Conservation (phyloP, 2,888 invertebrate genomes). For the Parnassius mnemosyne region DNA sequence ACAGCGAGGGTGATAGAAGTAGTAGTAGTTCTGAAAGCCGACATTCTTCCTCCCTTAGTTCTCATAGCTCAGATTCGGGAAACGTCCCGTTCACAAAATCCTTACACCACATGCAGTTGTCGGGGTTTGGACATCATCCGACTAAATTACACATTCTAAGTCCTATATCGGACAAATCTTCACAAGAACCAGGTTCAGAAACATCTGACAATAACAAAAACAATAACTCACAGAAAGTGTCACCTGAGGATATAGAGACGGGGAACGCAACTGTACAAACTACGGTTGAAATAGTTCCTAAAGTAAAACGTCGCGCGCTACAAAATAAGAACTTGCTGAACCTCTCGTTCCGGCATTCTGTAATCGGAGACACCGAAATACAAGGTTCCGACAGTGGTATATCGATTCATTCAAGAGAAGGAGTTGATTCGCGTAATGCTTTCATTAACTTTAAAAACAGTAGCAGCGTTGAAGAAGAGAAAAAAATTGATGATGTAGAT, state of each 20-base stretch:
- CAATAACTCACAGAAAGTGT: constrained; percentile 88
- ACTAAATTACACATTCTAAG: constrained; percentile 91
- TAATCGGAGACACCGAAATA: constrained; percentile 86
- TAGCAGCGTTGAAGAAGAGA: constrained; percentile 75
- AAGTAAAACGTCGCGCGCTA: constrained; percentile 83
- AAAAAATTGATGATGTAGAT: constrained; percentile 82
- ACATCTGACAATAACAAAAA: constrained; percentile 90
- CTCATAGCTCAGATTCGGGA: constrained; percentile 91
- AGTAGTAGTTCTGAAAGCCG: constrained; percentile 92
- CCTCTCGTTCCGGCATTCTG: constrained; percentile 82
- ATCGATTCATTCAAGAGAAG: constrained; percentile 90
- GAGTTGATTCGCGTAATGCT: constrained; percentile 84
- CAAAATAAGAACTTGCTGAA: constrained; percentile 89
- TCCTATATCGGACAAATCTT: constrained; percentile 94
- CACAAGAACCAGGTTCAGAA: constrained; percentile 91
- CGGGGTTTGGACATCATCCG: constrained; percentile 86
- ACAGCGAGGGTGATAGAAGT: constrained; percentile 92
- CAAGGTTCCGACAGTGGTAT: constrained; percentile 94
- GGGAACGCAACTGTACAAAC: constrained; percentile 66
- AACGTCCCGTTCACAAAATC: constrained; percentile 82
- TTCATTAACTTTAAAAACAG: constrained; percentile 82
- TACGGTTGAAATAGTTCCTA: constrained; percentile 72
- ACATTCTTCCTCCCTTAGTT: constrained; percentile 91
- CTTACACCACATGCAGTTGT: constrained; percentile 80
- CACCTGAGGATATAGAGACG: constrained; percentile 83